Conservation (phyloP, 2,113 vertebrate genomes). For the Rana temporaria region DNA sequence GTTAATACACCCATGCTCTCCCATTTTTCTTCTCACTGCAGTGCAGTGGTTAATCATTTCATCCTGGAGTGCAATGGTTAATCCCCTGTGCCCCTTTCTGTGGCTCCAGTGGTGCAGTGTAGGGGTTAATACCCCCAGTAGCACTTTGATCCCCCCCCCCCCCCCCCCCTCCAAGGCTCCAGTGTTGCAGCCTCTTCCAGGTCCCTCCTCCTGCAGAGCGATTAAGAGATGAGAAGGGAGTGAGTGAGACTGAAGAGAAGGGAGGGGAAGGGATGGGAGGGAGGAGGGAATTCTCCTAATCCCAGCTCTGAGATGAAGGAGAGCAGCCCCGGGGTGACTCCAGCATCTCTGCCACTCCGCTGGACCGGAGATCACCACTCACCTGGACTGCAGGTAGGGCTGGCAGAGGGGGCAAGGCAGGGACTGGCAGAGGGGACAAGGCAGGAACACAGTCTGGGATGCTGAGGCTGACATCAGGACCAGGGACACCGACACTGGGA, state of each 20-base stretch:
- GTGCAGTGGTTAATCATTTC: background rate
- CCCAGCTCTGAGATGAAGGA: constrained; percentile 69
- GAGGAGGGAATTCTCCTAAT: constrained; percentile 60
- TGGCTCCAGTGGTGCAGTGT: background rate
- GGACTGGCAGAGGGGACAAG: background rate
- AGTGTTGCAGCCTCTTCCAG: constrained; percentile 25
- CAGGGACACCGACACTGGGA: no score
- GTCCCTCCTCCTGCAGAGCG: constrained; percentile 53
- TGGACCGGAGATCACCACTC: constrained; percentile 21
- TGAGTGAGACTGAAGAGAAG: constrained; percentile 62
- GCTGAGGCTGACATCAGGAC: no score
- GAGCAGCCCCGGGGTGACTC: constrained; percentile 63
- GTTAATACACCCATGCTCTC: background rate
- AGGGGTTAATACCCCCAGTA: constrained; percentile 28
- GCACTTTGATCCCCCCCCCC: background rate
- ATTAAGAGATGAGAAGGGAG: constrained; percentile 56
- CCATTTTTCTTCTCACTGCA: background rate
- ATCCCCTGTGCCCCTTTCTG: background rate
- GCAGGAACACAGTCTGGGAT: background rate
- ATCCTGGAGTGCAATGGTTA: background rate
- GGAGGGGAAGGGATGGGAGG: constrained; percentile 58
- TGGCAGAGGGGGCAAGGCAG: background rate
- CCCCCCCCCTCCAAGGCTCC: background rate
- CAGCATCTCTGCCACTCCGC: background rate
- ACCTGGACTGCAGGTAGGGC: background rate